These are phyloP conservation scores for Drosophila neocordata DNA, from an alignment of 1,140 invertebrate species.

Conservation along the genomic window DNA sequence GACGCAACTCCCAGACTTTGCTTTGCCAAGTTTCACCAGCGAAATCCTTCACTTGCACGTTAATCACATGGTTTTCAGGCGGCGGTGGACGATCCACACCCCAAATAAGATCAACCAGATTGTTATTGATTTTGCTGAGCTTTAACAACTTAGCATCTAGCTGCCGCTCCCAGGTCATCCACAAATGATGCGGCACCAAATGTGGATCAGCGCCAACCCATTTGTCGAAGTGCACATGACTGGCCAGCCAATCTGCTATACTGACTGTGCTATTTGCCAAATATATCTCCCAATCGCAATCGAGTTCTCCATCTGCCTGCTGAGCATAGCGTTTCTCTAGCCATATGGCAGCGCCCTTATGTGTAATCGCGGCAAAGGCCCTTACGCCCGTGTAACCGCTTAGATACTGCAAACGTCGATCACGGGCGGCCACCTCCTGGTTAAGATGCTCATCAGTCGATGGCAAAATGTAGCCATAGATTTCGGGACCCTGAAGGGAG, in stretches of 20 bases:
- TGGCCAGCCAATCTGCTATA: conserved; percentile 86
- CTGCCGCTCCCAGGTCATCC: conserved; percentile 85
- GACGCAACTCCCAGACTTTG: conserved; percentile 88
- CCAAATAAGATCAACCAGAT: conserved; percentile 93
- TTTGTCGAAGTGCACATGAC: conserved; percentile 86
- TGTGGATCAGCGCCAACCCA: conserved; percentile 93
- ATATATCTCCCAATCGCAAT: conserved; percentile 92
- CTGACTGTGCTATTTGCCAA: conserved; percentile 86
- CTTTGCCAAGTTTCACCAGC: conserved; percentile 86
- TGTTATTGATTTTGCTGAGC: conserved; percentile 87
- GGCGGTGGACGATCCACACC: conserved; percentile 85
- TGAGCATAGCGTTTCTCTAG: conserved; percentile 93
- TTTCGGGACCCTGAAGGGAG: conserved; percentile 85
- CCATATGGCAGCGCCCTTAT: conserved; percentile 92
- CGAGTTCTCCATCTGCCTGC: conserved; percentile 89
- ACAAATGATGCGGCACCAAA: conserved; percentile 86
- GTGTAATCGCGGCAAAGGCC: conserved; percentile 91
- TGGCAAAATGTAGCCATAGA: conserved; percentile 90
- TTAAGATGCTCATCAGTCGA: conserved; percentile 92
- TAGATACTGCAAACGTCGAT: conserved; percentile 91
- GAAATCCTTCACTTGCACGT: conserved; percentile 83
- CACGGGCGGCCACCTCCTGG: conserved; percentile 87
- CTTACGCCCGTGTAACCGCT: conserved; percentile 94
- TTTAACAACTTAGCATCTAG: conserved; percentile 84
- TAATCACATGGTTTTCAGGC: conserved; percentile 84